Percentiles rank a stretch among this genome's conserved stretches.
phyloP scores from a whole-genome alignment of 2,797 vertebrate genomes.

The Tympanoctomys barrerae region DNA sequence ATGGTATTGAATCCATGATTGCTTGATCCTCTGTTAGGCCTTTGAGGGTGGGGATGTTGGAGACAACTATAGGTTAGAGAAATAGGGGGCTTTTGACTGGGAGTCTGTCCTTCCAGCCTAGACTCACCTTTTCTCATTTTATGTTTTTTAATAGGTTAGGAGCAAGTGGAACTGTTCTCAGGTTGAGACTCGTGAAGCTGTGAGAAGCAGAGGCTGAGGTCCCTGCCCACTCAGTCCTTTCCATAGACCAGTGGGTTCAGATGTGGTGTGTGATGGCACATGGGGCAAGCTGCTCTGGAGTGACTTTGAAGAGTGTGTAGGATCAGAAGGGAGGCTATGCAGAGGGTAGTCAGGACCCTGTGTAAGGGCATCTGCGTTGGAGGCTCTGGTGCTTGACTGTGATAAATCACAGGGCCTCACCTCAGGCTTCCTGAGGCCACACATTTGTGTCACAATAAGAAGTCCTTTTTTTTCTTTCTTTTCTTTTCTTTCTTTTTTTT shows the following conservation, averaged over 20 bases:
- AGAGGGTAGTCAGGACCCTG: background rate
- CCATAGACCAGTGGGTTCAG: background rate
- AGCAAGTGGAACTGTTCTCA: background rate
- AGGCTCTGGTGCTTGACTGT: background rate
- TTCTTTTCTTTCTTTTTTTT: no score
- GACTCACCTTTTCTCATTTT: background rate
- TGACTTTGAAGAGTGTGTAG: background rate
- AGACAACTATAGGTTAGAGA: background rate
- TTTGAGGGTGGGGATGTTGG: background rate
- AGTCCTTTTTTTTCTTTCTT: no score
- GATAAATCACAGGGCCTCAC: background rate
- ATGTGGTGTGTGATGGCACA: background rate
- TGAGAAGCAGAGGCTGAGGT: background rate
- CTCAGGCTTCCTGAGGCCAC: background rate
- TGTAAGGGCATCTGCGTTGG: background rate
- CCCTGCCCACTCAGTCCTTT: background rate
- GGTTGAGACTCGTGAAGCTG: background rate
- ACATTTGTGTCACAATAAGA: no score
- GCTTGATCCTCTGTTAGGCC: background rate
- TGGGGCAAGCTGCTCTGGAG: background rate
- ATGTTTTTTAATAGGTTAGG: background rate
- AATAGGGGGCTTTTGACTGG: background rate
- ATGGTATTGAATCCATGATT: background rate
- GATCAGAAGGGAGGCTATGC: background rate
- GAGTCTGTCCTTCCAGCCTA: background rate